Percentiles rank a stretch among this genome's conserved stretches.
Evolutionary conservation across 1,140 invertebrate species (phyloP).

Genomic region (Drosophila simulans): DNA sequence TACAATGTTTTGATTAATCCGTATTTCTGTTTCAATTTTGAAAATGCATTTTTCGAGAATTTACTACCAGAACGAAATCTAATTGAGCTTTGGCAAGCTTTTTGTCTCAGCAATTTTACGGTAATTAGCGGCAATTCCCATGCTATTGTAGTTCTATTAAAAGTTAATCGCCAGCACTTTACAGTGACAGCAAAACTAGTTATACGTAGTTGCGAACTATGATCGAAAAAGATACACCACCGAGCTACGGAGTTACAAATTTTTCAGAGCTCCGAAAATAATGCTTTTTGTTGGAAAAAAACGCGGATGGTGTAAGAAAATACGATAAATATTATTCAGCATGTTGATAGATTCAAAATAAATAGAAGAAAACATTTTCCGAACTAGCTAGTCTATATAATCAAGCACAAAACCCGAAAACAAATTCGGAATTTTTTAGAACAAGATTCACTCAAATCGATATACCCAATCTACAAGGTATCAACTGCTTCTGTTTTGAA

Average conservation of each 20-base stretch:
- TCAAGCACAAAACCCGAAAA: background rate
- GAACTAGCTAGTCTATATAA: too few relatives aligned
- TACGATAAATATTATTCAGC: too few relatives aligned
- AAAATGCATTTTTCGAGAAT: background rate
- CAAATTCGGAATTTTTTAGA: background rate
- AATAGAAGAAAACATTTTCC: background rate
- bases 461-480: background rate
- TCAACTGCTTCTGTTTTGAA: background rate
- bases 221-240: background rate
- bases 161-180: conserved; percentile 46
- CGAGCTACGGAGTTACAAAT: background rate
- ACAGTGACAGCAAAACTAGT: conserved; percentile 10
- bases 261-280: too few relatives aligned
- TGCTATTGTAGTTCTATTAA: conserved; percentile 64
- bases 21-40: background rate
- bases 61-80: conserved; percentile 15
- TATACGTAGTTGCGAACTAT: background rate
- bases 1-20: conserved; percentile 11
- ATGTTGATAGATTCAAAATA: background rate
- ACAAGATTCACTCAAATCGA: background rate
- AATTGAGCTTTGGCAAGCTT: conserved; percentile 15
- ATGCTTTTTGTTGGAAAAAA: too few relatives aligned
- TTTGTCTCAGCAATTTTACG: conserved; percentile 59
- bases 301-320: too few relatives aligned
- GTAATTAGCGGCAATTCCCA: conserved; percentile 60